Base-by-base conservation (phyloP, 2,113 vertebrate genomes). In the Aldabrachelys gigantea region DNA sequence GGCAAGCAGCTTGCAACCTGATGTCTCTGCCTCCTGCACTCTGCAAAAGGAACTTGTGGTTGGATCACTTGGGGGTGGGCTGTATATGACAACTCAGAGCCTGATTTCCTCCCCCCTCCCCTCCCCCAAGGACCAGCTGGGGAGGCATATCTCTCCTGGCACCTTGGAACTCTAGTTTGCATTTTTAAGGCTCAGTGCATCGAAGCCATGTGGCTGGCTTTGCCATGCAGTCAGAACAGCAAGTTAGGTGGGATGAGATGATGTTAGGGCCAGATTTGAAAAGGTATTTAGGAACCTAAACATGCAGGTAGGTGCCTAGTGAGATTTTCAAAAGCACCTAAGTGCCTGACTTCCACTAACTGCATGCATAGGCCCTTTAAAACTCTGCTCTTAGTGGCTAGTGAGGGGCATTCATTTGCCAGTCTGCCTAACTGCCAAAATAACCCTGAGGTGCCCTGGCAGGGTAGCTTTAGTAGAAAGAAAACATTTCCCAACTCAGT, bases 281-380 rank as follows among this genome's bases (percentile, higher is more conserved):
- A 76, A 76, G 72, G 12, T 25, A 41, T 44, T 76, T 76, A 44
- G 72, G 41, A 38, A 76, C 38, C 72, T 24, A 44, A 41, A 76
- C 38, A 7, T 44, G 72, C 38, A 76, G 22, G 11, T 44, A 25
- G 38, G 69, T 11, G 35, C 21, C 41, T 25, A 44, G 21, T 38
- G 72, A 38, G 38, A 44, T 76, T 76, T 44, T 22, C 38, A n/a
- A 72, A 72, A 72, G n/a, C 69, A 72, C 8, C 21, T 5, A 41
- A 25, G 9, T 52, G 38, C 25, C 52, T 24, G 11, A 35, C 29
- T 80, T 54, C 59, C 21, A 52, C 21, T 2, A 0, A 44, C 13
- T 12, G n/a, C 38, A 44, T 6, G 6, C 35, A 8, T 86, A 25
- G 0, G 0, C 17, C 1, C 53, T 78, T 78, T 27, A 50, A 82